These are phyloP conservation scores for Capitella teleta DNA, from an alignment of 1,140 invertebrate species.

Conservation along the genomic window DNA sequence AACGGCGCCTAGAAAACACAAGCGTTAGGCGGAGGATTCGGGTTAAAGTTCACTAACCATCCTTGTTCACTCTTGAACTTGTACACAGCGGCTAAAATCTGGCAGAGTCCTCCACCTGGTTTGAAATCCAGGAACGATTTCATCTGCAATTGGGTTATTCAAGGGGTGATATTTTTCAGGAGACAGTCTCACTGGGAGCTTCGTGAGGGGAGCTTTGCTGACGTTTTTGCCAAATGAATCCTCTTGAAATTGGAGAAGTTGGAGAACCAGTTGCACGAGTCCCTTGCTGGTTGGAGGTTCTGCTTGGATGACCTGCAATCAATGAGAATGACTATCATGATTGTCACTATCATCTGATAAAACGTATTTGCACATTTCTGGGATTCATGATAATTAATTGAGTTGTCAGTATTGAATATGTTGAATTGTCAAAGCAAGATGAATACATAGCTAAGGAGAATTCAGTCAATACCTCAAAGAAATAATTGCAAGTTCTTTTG, in stretches of 20 bases:
- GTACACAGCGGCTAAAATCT: slow-evolving; percentile 84
- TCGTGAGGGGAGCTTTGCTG: slow-evolving; percentile 58
- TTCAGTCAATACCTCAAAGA: neutral
- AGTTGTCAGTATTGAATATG: neutral
- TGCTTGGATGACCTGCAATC: slow-evolving; percentile 66
- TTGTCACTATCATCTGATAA: neutral
- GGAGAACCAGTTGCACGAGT: slow-evolving; percentile 68
- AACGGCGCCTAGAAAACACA: slow-evolving; percentile 43
- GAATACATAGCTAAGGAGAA: neutral
- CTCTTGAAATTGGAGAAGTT: slow-evolving; percentile 91
- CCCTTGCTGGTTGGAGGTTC: slow-evolving; percentile 90
- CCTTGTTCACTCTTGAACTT: slow-evolving; percentile 91
- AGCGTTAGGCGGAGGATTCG: neutral
- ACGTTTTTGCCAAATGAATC: slow-evolving; percentile 89
- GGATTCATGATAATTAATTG: neutral
- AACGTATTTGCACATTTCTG: neutral
- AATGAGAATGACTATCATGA: slow-evolving; percentile 16
- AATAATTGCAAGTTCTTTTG: neutral
- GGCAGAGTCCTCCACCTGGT: slow-evolving; percentile 78
- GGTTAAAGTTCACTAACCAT: slow-evolving; percentile 49
- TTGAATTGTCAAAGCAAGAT: neutral
- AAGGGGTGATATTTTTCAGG: neutral
- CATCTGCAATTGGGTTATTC: slow-evolving; percentile 51
- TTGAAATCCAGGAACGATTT: slow-evolving; percentile 92
- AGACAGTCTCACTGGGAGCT: slow-evolving; percentile 39